Base-by-base conservation (phyloP, 2,797 vertebrate genomes). In the Microchirus variegatus region DNA sequence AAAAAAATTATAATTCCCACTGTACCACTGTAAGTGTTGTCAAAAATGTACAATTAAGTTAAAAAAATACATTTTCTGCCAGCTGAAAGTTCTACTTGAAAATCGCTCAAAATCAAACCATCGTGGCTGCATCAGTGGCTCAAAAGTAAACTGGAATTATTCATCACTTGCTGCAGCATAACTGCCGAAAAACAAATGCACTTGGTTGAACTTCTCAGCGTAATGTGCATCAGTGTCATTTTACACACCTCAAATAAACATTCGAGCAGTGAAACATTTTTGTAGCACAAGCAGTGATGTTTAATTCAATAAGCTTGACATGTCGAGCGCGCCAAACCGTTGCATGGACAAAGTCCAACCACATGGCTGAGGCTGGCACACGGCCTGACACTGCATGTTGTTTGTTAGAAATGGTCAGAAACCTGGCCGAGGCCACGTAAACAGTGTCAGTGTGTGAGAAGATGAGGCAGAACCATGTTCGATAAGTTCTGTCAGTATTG, bases 1-100 rank as follows among this genome's bases (percentile, higher is more conserved):
- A 59, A 75, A 82, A 73, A 82, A 73, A 74, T 68, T 85, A 84
- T 82, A 77, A 63, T 84, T 82, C 81, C 67, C 65, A 79, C 77
- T 40, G 58, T 59, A 63, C 67, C 59, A 70, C n/a, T 12, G 9
- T 12, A 68, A 74, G 73, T 15, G 2, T 77, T 68, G 44, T 64
- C 9, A 77, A 75, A 82, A 62, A 75, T 59, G 31, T 64, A 55
- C 35, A 73, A 75, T 72, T 58, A 62, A 63, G 71, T 31, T 56
- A 51, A 41, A 3, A 31, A 62, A 10, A 62, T 5, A 68, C 18
- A 73, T 64, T 55, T 63, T 49, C 51, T 50, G 54, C 62, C 59
- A 56, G 72, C 59, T 9, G 9, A 17, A 44, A 41, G 45, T 13
- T n/a, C 14, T 36, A 40, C 16, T 22, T 17, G 51, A 73, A 48